These are phyloP conservation scores for Gallinago stenura DNA, from an alignment of 2,797 vertebrate genomes.

Conservation along the genomic window DNA sequence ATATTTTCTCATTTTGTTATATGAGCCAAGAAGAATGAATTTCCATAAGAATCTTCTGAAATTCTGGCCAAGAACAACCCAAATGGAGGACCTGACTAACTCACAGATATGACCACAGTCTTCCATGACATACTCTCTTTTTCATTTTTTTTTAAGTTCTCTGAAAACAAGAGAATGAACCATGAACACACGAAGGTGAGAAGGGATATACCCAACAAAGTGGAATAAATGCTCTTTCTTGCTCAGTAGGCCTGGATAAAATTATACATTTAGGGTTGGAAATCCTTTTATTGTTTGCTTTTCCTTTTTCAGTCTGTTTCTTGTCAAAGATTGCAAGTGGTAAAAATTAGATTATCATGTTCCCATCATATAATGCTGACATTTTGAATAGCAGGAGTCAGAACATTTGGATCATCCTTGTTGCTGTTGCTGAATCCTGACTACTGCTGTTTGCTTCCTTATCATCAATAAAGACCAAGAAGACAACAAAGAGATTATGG, in stretches of 20 bases:
- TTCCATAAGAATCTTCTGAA: background rate
- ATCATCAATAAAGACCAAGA: conserved; percentile 13
- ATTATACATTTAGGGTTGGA: background rate
- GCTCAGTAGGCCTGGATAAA: background rate
- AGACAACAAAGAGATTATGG: background rate
- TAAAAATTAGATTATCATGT: background rate
- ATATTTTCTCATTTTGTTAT: background rate
- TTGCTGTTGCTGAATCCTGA: background rate
- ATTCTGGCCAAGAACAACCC: background rate
- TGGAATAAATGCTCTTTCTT: background rate
- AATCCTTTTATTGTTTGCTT: background rate
- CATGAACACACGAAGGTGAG: background rate
- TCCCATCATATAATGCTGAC: background rate
- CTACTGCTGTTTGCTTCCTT: conserved; percentile 1
- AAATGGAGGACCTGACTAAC: background rate
- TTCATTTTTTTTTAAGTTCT: background rate
- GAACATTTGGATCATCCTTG: background rate
- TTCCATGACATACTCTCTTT: background rate
- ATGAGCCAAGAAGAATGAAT: background rate
- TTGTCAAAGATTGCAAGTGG: background rate
- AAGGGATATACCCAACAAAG: background rate
- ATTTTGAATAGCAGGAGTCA: background rate
- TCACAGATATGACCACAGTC: background rate
- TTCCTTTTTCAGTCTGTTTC: background rate
- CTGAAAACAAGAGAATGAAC: background rate